Evolutionary conservation across 35 echinoderm and acorn worm species (phyloP).

Genomic region (Holothuria glaberrima): DNA sequence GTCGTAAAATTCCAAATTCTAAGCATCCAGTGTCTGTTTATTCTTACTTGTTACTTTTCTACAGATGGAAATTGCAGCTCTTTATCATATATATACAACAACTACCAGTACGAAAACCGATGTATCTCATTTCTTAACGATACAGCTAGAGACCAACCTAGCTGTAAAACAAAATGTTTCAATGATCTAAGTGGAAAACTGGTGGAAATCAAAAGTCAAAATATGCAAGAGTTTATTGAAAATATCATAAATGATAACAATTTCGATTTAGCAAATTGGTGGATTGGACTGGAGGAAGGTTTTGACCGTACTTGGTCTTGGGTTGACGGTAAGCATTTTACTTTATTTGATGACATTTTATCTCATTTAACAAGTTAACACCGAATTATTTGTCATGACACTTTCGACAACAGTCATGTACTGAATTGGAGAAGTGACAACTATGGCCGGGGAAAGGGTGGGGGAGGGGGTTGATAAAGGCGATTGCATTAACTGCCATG

Average conservation of each 20-base stretch:
- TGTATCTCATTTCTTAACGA: conserved; percentile 11
- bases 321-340: conserved; percentile 12
- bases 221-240: conserved; percentile 1
- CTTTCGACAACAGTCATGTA: too few relatives aligned
- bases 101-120: neutral
- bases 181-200: conserved; percentile 9
- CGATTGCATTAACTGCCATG: too few relatives aligned
- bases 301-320: conserved; percentile 10
- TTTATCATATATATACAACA: neutral
- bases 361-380: neutral
- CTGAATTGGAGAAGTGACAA: too few relatives aligned
- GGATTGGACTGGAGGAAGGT: conserved; percentile 34
- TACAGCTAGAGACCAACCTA: neutral
- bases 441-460: too few relatives aligned
- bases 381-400: too few relatives aligned
- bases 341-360: neutral
- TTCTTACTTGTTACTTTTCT: neutral
- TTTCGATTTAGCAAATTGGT: conserved; percentile 17
- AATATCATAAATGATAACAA: conserved; percentile 15
- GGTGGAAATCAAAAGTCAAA: neutral
- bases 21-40: neutral
- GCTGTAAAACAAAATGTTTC: neutral
- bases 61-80: neutral
- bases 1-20: neutral
- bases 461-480: too few relatives aligned